A percentile compares a stretch with the other conserved stretches of the same genome.
Evolutionary conservation across 2,797 vertebrate genomes (phyloP).

Genomic region (Squalus acanthias): DNA sequence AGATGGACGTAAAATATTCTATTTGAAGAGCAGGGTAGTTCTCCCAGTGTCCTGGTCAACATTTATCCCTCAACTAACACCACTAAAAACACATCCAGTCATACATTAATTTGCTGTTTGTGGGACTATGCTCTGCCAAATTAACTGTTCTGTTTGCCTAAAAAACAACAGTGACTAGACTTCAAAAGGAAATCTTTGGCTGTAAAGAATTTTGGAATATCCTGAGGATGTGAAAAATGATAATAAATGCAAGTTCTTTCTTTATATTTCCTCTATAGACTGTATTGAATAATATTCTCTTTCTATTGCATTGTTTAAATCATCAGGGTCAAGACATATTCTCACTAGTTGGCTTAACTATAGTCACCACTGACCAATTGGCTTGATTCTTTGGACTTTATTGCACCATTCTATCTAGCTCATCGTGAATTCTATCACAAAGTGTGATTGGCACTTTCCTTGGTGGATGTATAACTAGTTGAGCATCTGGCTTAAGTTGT

Average conservation of each 20-base stretch:
- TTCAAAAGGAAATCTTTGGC: not conserved
- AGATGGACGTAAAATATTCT: not conserved
- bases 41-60: not conserved
- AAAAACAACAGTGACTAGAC: not conserved
- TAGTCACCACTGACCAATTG: not conserved
- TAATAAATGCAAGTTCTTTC: constrained; percentile 9
- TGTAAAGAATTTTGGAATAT: not conserved
- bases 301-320: not conserved
- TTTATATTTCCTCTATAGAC: not conserved
- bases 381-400: not conserved
- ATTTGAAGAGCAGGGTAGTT: not conserved
- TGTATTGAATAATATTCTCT: not conserved
- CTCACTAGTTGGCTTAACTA: not conserved
- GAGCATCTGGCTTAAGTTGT: not conserved
- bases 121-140: not conserved
- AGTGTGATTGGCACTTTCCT: not conserved
- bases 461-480: not conserved
- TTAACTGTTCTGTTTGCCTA: not conserved
- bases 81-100: not conserved
- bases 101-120: not conserved
- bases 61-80: not conserved
- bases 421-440: not conserved
- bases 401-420: not conserved
- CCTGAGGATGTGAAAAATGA: not conserved
- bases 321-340: not conserved